These are phyloP conservation scores for Bembecia ichneumoniformis DNA, from an alignment of 2,888 invertebrate species.

Conservation along the genomic window DNA sequence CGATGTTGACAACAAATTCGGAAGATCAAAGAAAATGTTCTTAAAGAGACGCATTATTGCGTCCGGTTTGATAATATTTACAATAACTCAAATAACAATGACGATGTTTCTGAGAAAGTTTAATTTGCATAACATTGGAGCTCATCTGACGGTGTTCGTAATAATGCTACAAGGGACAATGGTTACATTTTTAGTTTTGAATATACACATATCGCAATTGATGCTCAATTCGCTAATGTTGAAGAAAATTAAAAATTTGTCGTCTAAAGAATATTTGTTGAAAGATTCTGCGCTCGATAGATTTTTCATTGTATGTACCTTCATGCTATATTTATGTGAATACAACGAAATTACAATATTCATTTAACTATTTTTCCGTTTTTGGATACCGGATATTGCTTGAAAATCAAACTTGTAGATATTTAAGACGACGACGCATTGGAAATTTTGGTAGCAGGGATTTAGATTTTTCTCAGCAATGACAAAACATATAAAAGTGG, in stretches of 20 bases:
- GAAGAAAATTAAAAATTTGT: background rate
- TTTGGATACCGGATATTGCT: too few species aligned
- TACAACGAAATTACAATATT: too few species aligned
- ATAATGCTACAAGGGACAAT: background rate
- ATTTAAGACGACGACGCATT: too few species aligned
- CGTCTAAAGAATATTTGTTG: conserved; percentile 1
- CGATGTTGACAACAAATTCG: background rate
- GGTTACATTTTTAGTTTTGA: background rate
- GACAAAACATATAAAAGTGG: too few species aligned
- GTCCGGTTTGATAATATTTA: background rate
- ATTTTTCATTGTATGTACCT: background rate
- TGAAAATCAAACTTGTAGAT: background rate
- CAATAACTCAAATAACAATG: background rate
- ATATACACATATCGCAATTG: background rate
- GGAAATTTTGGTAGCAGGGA: too few species aligned
- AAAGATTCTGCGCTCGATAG: background rate
- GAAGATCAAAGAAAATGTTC: background rate
- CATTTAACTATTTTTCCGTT: too few species aligned
- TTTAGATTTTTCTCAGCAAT: too few species aligned
- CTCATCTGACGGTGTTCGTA: background rate
- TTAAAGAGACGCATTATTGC: background rate
- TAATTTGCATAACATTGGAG: background rate
- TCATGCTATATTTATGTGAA: too few species aligned
- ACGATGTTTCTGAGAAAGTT: background rate
- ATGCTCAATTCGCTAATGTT: background rate